Base-by-base conservation (phyloP, 2,797 vertebrate species). In the Cercopithecus petaurista region DNA sequence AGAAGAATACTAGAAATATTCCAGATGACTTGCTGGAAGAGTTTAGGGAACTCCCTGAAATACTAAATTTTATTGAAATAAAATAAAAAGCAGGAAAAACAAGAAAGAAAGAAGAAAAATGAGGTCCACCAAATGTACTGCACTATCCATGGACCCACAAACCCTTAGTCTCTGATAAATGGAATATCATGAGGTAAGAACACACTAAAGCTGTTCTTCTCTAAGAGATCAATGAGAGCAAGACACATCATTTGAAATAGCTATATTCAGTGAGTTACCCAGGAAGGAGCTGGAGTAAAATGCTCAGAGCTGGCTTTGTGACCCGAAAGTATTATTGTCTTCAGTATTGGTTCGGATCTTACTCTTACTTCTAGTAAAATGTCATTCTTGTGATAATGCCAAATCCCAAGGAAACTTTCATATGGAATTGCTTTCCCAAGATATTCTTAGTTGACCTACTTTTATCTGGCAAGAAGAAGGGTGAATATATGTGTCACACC, bases 381-480 rank as follows among this genome's bases (percentile, higher is more conserved):
- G 46, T 30, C 30, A 73, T 13, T 87, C 33, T 72, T 26, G 70
- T 21, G 64, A 90, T 96, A 83, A 95, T 4, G 30, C 28, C 46
- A 85, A 77, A 77, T 93, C 48, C 57, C 30, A 85, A 93, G 57
- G 33, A 87, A 81, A 86, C 22, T 90, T 96, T 96, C 81, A 50
- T 67, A 39, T 19, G n/a, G 50, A 93, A 33, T 59, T 88, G 30
- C 90, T 55, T 86, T 59, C 26, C 72, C 39, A 43, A 86, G 24
- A 77, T 90, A 85, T 90, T 96, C 77, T 92, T 75, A 88, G 50
- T 41, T 96, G 77, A 55, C n/a, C 46, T 84, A 90, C 57, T 93
- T 97, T 93, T 57, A 87, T 87, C 52, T 81, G 39, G 11, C n/a
- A 77, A 77, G n/a, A 88, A 7, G 36, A 50, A 57, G 46, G 76